Percentiles rank a stretch among this genome's conserved stretches.
Conservation (phyloP, 2,797 vertebrate species). For the Malurus leucopterus region DNA sequence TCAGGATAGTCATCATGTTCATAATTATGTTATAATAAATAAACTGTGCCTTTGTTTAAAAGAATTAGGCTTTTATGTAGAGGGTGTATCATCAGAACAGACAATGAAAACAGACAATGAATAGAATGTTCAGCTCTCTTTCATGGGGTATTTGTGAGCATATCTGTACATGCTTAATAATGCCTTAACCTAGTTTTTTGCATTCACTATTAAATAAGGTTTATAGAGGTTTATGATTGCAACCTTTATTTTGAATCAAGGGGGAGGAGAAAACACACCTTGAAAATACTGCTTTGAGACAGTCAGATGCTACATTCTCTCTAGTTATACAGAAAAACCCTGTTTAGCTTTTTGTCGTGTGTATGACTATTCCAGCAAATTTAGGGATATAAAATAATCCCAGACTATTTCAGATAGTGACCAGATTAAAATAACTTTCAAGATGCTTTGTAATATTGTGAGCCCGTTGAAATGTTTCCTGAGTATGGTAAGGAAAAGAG, state of each 20-base stretch:
- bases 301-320: background rate
- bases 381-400: background rate
- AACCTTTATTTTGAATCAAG: background rate
- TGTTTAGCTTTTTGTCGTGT: background rate
- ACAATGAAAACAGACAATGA: background rate
- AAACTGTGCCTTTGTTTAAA: background rate
- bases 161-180: slow-evolving; percentile 3
- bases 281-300: background rate
- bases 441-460: background rate
- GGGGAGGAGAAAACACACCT: background rate
- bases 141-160: background rate
- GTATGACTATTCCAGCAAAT: background rate
- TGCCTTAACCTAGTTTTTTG: slow-evolving; percentile 14
- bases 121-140: background rate
- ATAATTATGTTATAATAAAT: background rate
- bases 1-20: background rate
- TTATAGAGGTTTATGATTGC: background rate
- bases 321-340: background rate
- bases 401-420: background rate
- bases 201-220: background rate
- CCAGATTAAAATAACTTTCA: background rate
- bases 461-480: background rate
- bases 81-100: background rate
- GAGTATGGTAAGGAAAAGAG: background rate
- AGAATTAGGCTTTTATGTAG: background rate